These are phyloP conservation scores for Schizothorax lantsangensis DNA, from an alignment of 2,797 vertebrate species.

Conservation along the genomic window DNA sequence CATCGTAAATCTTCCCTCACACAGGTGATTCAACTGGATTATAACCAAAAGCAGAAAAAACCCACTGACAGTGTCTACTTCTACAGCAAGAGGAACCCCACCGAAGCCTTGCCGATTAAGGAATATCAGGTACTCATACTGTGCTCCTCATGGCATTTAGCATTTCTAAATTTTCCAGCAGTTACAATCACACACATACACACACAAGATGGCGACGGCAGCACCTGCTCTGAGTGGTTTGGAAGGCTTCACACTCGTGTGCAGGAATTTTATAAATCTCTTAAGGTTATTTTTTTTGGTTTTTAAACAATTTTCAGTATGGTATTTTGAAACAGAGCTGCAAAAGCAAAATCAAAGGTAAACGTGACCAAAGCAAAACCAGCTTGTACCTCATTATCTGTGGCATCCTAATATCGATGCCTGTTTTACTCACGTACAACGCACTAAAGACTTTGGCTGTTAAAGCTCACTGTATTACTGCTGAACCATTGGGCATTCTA, in stretches of 20 bases:
- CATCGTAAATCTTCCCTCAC: neutral
- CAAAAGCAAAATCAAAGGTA: no score
- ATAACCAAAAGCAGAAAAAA: neutral
- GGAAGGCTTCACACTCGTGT: no score
- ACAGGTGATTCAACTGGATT: neutral
- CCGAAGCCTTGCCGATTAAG: neutral
- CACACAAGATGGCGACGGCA: no score
- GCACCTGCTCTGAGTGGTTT: no score
- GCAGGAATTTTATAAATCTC: no score
- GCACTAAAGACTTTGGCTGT: neutral
- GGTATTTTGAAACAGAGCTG: no score
- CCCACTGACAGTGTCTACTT: constrained; percentile 11
- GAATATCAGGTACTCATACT: neutral
- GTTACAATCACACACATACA: no score
- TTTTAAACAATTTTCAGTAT: no score
- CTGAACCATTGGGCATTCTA: neutral
- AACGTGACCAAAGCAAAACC: no score
- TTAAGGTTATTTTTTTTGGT: no score
- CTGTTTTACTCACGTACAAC: neutral
- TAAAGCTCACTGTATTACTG: neutral
- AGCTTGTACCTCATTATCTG: neutral
- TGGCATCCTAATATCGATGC: neutral
- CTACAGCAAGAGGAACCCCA: constrained; percentile 21
- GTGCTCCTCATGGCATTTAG: no score
- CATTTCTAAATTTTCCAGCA: no score